A percentile compares a stretch with the other conserved stretches of the same genome.
Conservation (phyloP, 92 coral and sea anemone species). For the Galaxea fascicularis region DNA sequence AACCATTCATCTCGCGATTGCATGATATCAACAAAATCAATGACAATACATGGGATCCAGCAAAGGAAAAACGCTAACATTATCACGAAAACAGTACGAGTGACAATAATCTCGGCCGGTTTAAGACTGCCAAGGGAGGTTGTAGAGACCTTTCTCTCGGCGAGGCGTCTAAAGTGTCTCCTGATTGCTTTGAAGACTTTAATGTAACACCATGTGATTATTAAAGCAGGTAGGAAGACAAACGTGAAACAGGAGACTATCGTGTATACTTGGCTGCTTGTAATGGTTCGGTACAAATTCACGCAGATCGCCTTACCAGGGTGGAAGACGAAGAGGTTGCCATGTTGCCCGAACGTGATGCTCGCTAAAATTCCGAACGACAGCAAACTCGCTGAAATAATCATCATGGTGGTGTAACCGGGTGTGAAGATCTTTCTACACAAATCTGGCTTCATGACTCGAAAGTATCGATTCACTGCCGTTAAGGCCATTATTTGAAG, state of each 20-base stretch:
- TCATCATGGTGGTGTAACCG: constrained; percentile 63
- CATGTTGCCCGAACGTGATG: constrained; percentile 52
- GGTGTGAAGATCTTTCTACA: constrained; percentile 71
- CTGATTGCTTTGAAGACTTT: constrained; percentile 73
- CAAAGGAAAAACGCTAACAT: constrained; percentile 78
- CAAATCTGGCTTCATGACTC: constrained; percentile 62
- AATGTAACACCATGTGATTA: constrained; percentile 67
- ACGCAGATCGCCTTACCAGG: constrained; percentile 85
- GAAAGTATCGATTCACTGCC: constrained; percentile 77
- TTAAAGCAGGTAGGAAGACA: constrained; percentile 72
- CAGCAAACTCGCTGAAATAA: constrained; percentile 49
- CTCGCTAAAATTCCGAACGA: constrained; percentile 54
- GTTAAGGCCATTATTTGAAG: constrained; percentile 85
- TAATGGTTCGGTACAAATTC: constrained; percentile 14
- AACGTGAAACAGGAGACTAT: constrained; percentile 57
- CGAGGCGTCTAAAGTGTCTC: constrained; percentile 50
- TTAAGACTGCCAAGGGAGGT: constrained; percentile 24
- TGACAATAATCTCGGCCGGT: constrained; percentile 68
- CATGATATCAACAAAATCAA: constrained; percentile 77
- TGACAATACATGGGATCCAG: constrained; percentile 86
- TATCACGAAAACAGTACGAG: constrained; percentile 77
- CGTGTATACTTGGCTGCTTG: constrained; percentile 67
- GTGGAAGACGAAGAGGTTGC: constrained; percentile 69
- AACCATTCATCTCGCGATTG: constrained; percentile 57
- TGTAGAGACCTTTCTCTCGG: constrained; percentile 23